These are phyloP conservation scores for Oryzias celebensis DNA, from an alignment of 2,113 vertebrate species.

Conservation along the genomic window DNA sequence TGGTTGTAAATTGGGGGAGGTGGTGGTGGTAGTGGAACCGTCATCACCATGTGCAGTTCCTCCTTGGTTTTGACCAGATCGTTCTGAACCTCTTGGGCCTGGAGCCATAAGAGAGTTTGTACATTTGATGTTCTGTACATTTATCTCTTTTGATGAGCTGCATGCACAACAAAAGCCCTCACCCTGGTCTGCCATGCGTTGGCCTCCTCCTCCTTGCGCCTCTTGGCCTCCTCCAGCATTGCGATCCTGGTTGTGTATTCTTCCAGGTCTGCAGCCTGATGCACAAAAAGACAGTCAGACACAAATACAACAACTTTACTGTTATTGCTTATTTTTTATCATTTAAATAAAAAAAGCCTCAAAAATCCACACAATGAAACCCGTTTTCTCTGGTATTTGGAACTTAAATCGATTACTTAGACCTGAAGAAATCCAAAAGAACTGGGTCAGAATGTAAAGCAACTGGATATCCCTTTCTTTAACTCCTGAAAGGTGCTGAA, in stretches of 20 bases:
- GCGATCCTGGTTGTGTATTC: conserved; percentile 89
- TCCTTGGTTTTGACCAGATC: conserved; percentile 90
- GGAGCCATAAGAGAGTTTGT: conserved; percentile 11
- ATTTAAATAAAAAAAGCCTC: neutral
- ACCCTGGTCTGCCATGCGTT: conserved; percentile 89
- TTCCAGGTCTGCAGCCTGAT: conserved; percentile 87
- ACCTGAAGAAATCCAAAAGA: too few relatives aligned
- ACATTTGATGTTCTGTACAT: too few relatives aligned
- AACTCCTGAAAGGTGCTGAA: too few relatives aligned
- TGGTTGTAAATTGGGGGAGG: conserved; percentile 82
- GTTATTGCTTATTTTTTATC: too few relatives aligned
- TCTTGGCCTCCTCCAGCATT: conserved; percentile 87
- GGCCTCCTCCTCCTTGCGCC: conserved; percentile 87
- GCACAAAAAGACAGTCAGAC: conserved; percentile 13
- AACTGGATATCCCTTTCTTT: too few relatives aligned
- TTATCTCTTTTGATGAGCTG: neutral
- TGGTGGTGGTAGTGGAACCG: conserved; percentile 78
- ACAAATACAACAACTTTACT: neutral
- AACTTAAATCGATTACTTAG: too few relatives aligned
- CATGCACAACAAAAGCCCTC: conserved; percentile 44
- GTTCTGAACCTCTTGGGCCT: conserved; percentile 88
- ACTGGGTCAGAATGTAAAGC: too few relatives aligned
- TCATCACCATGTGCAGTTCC: conserved; percentile 87
- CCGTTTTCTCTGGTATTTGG: too few relatives aligned
- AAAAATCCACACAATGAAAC: too few relatives aligned